Evolutionary conservation across 2,888 invertebrate genomes (phyloP).

Genomic region (Parnassius apollo): DNA sequence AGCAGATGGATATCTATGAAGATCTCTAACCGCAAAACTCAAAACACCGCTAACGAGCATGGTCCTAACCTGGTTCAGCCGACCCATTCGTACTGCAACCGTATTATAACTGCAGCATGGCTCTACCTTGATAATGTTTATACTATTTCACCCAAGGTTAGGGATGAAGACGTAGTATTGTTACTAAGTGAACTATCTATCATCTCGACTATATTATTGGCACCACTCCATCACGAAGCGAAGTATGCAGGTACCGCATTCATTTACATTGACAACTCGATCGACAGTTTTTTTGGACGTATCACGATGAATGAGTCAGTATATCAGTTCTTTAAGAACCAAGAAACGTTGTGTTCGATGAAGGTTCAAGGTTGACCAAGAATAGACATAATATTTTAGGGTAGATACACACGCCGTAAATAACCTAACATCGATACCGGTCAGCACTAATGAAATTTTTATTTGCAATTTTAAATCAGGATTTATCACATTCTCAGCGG

Average conservation of each 20-base stretch:
- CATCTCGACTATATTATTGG: background rate
- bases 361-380: background rate
- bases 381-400: background rate
- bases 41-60: no score
- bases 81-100: no score
- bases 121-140: no score
- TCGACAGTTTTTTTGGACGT: background rate
- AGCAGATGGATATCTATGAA: no score
- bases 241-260: background rate
- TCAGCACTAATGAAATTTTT: no score
- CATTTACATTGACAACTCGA: background rate
- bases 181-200: conserved; percentile 1
- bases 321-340: background rate
- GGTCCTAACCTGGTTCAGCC: no score
- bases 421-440: no score
- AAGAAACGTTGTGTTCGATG: background rate
- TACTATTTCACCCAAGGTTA: background rate
- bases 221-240: background rate
- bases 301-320: background rate
- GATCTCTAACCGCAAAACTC: no score
- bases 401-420: no score
- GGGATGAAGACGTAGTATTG: background rate
- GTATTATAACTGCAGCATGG: no score
- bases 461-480: no score
- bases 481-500: no score